Conservation (phyloP, 2,888 invertebrate species). For the Lottia gigantea region DNA sequence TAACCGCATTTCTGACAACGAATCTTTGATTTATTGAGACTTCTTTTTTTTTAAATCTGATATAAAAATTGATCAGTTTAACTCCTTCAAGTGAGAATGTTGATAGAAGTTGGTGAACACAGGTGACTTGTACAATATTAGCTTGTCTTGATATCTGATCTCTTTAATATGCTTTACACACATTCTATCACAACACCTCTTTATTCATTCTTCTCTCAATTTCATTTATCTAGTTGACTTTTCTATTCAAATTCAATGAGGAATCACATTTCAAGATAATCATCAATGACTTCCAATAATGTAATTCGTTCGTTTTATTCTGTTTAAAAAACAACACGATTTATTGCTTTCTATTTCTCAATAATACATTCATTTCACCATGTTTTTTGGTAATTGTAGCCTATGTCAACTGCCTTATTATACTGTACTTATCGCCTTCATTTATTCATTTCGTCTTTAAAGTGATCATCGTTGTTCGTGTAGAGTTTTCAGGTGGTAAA, state of each 20-base stretch:
- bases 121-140: neutral
- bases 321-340: too few relatives aligned
- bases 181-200: neutral
- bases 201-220: neutral
- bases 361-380: neutral
- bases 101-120: neutral
- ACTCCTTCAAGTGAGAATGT: neutral
- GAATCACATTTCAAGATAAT: slow-evolving; percentile 6
- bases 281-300: slow-evolving; percentile 1
- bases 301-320: too few relatives aligned
- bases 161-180: neutral
- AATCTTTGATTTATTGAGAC: too few relatives aligned
- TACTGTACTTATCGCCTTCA: slow-evolving; percentile 3
- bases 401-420: neutral
- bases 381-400: neutral
- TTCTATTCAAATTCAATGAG: neutral
- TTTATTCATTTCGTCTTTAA: neutral
- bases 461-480: neutral
- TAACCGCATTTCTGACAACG: too few relatives aligned
- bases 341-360: too few relatives aligned
- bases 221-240: neutral
- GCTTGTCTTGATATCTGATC: neutral
- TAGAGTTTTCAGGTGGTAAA: too few relatives aligned
- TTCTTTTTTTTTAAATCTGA: too few relatives aligned
- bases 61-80: neutral